These are phyloP conservation scores for Arenaria interpres DNA, from an alignment of 2,113 vertebrate genomes.

Conservation along the genomic window DNA sequence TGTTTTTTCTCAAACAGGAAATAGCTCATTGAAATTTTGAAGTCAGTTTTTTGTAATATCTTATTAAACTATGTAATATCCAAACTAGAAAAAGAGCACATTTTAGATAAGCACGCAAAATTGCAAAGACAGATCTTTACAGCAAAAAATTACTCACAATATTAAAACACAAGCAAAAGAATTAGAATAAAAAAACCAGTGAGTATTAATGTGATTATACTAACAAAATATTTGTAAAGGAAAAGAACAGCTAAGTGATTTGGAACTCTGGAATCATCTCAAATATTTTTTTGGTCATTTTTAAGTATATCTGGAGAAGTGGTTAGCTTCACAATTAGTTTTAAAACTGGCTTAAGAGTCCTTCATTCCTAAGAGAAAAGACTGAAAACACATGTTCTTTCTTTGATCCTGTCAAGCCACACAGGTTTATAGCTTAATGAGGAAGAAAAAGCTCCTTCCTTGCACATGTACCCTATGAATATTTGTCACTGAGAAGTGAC, in stretches of 20 bases:
- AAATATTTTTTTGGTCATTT: background rate
- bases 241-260: background rate
- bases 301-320: conserved; percentile 3
- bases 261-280: conserved; percentile 33
- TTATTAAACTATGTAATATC: conserved; percentile 11
- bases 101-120: background rate
- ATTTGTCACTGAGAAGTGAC: background rate
- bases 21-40: conserved; percentile 1
- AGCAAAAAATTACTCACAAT: conserved; percentile 34
- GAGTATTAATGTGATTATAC: conserved; percentile 3
- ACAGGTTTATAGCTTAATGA: background rate
- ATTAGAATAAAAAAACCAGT: background rate
- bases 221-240: conserved; percentile 12
- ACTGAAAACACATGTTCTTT: background rate
- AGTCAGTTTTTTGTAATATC: background rate
- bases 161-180: background rate
- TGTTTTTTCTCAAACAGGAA: background rate
- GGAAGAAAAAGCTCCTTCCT: background rate
- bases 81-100: background rate
- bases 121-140: conserved; percentile 2
- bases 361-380: background rate
- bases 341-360: background rate
- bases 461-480: background rate
- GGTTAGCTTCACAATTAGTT: background rate
- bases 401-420: background rate